Evolutionary conservation across 2,113 vertebrate species (phyloP).

Genomic region (Callipepla squamata): DNA sequence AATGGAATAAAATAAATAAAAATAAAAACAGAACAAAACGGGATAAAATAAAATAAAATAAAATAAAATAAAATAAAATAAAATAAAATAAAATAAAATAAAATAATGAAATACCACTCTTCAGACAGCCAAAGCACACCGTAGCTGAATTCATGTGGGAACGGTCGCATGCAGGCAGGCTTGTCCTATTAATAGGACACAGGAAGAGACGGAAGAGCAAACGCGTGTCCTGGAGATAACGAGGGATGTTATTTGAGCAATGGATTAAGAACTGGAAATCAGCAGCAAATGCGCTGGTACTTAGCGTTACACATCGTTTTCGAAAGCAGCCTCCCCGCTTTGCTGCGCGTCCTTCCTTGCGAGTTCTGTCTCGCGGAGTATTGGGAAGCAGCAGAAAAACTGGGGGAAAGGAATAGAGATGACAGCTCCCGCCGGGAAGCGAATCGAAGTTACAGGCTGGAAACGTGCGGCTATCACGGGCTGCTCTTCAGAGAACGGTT

Average conservation of each 20-base stretch:
- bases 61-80: not conserved
- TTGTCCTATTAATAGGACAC: slow-evolving; percentile 27
- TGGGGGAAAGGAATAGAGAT: fast-evolving
- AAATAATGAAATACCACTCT: not conserved
- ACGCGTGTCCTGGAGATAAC: not conserved
- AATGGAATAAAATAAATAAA: not conserved
- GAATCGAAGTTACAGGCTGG: not conserved
- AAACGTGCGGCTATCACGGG: not conserved
- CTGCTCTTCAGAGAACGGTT: not conserved
- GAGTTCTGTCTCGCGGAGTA: not conserved
- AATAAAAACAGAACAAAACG: not conserved
- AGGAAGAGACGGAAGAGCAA: not conserved
- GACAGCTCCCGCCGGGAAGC: not conserved
- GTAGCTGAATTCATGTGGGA: not conserved
- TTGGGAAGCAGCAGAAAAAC: not conserved
- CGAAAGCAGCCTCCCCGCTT: not conserved
- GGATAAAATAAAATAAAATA: too few species aligned
- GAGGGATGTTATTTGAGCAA: not conserved
- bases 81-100: not conserved
- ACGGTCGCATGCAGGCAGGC: not conserved
- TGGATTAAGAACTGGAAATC: not conserved
- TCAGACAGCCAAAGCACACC: not conserved
- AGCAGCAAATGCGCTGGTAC: not conserved
- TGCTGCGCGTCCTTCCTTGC: not conserved
- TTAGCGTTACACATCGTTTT: not conserved